Evolutionary conservation across 1,140 invertebrate genomes (phyloP), one percentile per base, ranked within the genome.

Genomic region (Mizuhopecten yessoensis): DNA sequence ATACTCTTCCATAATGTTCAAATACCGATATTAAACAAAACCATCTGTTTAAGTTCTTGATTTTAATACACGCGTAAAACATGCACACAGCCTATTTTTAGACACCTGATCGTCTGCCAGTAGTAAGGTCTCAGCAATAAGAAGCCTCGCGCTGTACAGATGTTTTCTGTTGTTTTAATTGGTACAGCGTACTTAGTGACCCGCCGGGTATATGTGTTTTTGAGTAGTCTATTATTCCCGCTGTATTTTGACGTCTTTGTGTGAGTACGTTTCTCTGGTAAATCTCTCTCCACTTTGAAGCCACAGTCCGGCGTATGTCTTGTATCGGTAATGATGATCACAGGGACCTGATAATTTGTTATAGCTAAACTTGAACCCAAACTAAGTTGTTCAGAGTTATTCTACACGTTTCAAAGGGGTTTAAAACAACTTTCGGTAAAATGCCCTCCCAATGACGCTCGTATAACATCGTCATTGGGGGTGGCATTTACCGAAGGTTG

Each of bases 161-260:
- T 75, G 57, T 75, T 75, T 75, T 75, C 57, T 11, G 23, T 75
- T 75, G 57, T 75, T 75, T 75, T 75, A 29, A 75, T 29, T 75
- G 23, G 57, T n/a, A 29, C 23, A 23, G 2, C 29, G 57, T 75
- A 75, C 57, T n/a, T 29, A 29, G 11, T 75, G n/a, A 75, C 57
- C 57, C 23, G 23, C 57, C 57, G 57, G 2, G 57, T 29, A n/a
- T 75, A 75, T 29, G 57, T 9, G 23, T 29, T 29, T 75, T 75
- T 75, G 57, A 75, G 57, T 75, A 75, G 57, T 29, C 29, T 75
- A 75, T 75, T 75, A 29, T 75, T 29, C 57, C 29, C 57, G 0
- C 2, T 7, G 20, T 75, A 75, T 75, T 75, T 75, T 75, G 57
- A 29, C 57, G 57, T 75, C 45, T 49, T 49, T 49, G 45, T n/a